Evolutionary conservation across 2,113 vertebrate genomes (phyloP).

Genomic region (Macquaria australasica): DNA sequence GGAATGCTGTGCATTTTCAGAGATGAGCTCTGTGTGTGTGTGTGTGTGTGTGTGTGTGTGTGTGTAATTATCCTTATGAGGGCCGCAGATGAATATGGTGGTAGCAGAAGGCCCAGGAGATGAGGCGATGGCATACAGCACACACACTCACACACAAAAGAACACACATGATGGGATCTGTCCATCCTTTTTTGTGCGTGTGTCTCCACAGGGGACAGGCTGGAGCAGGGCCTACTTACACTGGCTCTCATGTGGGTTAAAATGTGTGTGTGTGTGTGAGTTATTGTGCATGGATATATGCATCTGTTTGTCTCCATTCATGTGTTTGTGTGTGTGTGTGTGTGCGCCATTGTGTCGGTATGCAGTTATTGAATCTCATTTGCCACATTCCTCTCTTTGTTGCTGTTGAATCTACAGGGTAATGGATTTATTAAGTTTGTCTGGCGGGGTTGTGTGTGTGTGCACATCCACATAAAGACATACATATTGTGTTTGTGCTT

Average conservation of each 20-base stretch:
- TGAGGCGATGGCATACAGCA: slow-evolving; percentile 52
- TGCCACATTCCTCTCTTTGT: slow-evolving; percentile 77
- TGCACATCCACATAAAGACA: background rate
- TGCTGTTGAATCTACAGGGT: slow-evolving; percentile 79
- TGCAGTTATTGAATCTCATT: slow-evolving; percentile 75
- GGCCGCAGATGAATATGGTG: slow-evolving; percentile 74
- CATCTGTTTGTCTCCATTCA: no score
- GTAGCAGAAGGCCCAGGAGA: slow-evolving; percentile 71
- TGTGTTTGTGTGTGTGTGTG: slow-evolving; percentile 18
- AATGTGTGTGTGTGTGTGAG: slow-evolving; percentile 47
- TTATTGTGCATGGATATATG: no score
- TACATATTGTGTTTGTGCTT: slow-evolving; percentile 20
- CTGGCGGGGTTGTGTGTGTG: slow-evolving; percentile 53
- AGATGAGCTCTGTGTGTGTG: slow-evolving; percentile 32
- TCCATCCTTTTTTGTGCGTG: slow-evolving; percentile 59
- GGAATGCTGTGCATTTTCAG: slow-evolving; percentile 24
- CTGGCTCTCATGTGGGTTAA: slow-evolving; percentile 67
- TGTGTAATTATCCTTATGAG: slow-evolving; percentile 75
- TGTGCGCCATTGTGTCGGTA: slow-evolving; percentile 55
- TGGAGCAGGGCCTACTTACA: slow-evolving; percentile 72
- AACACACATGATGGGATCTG: slow-evolving; percentile 70
- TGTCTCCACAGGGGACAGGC: slow-evolving; percentile 54
- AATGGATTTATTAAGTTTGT: slow-evolving; percentile 79
- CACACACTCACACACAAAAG: slow-evolving; percentile 56
- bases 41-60: slow-evolving; percentile 51